Base-by-base conservation (phyloP, 2,797 vertebrate species). In the Streptopelia turtur region DNA sequence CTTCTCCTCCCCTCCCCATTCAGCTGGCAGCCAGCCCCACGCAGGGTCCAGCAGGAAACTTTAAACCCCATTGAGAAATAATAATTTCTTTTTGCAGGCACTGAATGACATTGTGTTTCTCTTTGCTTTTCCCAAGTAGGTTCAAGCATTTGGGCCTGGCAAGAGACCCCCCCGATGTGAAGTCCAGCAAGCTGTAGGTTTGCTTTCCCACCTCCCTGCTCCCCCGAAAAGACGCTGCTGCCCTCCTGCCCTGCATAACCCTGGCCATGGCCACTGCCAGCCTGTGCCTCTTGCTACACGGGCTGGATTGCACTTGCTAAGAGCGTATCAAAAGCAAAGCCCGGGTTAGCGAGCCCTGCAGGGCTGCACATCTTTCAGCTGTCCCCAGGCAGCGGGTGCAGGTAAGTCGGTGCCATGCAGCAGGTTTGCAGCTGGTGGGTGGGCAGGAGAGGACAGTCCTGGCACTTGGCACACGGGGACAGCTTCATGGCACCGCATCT, bases 101-200 rank as follows among this genome's bases (percentile, higher is more conserved):
- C 43, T 13, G 57, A 71, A n/a, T 22, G 25, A 91, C 59, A 41
- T 7, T 2, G 8, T 83, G 3, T 25, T 45, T 89, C 75, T 31
- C 10, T 94, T 93, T 83, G 89, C 60, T 91, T 88, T 93, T 74
- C 65, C 59, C 39, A 28, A 33, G 60, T 37, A 53, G 74, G 74
- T 82, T 79, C 31, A 21, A 76, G 84, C 6, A 6, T 47, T 70
- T 59, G 64, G 43, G 80, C 65, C 55, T 79, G 78, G 57, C 28
- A 61, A 53, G 70, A 86, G 30, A 13, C 22, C 7, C 41, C 4
- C 37, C 4, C 0, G 0, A 4, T 8, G 23, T 45, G 77, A 86
- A 39, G 23, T 24, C 79, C 33, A 23, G 28, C 6, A 25, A 56
- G 72, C 60, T 57, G 37, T 59, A 66, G 83, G 49, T 65, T 86